Base-by-base conservation (phyloP, 2,888 invertebrate genomes). In the Hyppa rectilinea region DNA sequence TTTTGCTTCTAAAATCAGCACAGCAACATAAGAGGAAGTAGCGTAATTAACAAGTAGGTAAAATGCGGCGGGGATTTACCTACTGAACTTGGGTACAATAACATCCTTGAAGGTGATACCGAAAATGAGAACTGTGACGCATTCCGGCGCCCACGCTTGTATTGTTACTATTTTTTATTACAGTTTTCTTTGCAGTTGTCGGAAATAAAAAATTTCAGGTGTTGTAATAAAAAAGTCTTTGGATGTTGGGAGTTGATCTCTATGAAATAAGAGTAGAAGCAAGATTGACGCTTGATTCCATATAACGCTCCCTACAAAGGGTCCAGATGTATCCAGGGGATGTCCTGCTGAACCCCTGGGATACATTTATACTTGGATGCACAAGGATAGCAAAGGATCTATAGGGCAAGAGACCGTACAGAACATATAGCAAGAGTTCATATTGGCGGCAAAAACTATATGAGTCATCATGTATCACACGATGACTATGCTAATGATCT, bases 21-120 rank as follows among this genome's bases (percentile, higher is more conserved):
- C 64, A 49, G 63, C 66, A 82, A 72, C 74, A 49, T 23, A 50
- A 50, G 66, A 67, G 73, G 79, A 82, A 72, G 56, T 72, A 20
- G 31, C 43, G 40, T 67, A 79, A 63, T 78, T 61, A 52, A 71
- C 47, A 9, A 55, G 50, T 55, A 9, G 50, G 50, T 55, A 55
- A 31, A 53, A 45, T 55, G 43, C 9, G 47, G 26, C 71, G 66
- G 78, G 82, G 79, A 78, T 45, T 78, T 72, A 82, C 78, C 79
- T 79, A 52, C 20, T 45, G 80, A 64, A 58, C 61, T 65, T n/a
- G 17, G 47, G 38, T 66, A 52, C 72, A 55, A 61, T 55, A 81
- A 78, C 66, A 71, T 78, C 59, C 66, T 81, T 71, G 59, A 77
- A 79, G 68, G 77, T 78, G 71, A 62, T 60, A 78, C 45, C 58